Evolutionary conservation across 2,888 invertebrate species (phyloP).

Genomic region (Sipha maydis): DNA sequence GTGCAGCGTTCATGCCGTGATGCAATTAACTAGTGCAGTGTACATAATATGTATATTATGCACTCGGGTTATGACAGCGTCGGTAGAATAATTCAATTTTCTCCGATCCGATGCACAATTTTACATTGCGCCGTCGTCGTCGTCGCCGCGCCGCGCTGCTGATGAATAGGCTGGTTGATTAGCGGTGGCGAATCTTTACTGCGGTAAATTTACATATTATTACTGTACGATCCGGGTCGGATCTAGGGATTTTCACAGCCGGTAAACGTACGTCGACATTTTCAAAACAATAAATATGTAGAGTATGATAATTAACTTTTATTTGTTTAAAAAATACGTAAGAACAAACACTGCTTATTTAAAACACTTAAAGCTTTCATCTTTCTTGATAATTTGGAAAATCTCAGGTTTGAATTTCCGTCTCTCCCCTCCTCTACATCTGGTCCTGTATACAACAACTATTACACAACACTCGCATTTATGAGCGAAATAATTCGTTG

Average conservation of each 20-base stretch:
- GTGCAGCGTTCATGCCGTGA: neutral
- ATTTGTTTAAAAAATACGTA: too few relatives aligned
- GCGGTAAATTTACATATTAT: neutral
- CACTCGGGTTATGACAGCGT: neutral
- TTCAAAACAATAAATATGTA: too few relatives aligned
- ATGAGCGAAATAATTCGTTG: neutral
- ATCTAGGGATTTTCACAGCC: too few relatives aligned
- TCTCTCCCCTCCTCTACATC: too few relatives aligned
- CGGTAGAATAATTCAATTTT: neutral
- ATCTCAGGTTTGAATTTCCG: too few relatives aligned
- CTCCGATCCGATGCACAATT: neutral
- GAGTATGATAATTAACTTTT: too few relatives aligned
- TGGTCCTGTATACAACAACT: too few relatives aligned
- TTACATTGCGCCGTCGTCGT: neutral
- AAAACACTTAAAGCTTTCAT: too few relatives aligned
- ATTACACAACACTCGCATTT: neutral
- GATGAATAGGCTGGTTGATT: constrained; percentile 18
- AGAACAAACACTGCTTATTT: too few relatives aligned
- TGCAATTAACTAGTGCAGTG: neutral
- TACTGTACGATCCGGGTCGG: neutral
- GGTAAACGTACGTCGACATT: too few relatives aligned
- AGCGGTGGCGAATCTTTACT: neutral
- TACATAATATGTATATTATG: neutral
- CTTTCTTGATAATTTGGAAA: too few relatives aligned
- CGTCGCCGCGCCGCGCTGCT: neutral